A percentile compares a stretch with the other conserved stretches of the same genome.
Evolutionary conservation across 2,888 invertebrate genomes (phyloP).

Genomic region (Griposia aprilina): DNA sequence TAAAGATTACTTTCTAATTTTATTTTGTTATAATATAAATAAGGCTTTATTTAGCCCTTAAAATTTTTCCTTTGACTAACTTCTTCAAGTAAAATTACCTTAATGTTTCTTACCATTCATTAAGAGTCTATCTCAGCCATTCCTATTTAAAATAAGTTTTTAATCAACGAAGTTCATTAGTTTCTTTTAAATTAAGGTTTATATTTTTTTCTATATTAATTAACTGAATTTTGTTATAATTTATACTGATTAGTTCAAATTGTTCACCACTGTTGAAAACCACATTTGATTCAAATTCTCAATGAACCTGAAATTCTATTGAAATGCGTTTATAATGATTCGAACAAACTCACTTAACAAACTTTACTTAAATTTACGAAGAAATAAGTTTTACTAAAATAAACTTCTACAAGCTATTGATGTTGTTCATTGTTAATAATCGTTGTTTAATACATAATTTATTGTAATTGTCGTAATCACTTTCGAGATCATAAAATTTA

Average conservation of each 20-base stretch:
- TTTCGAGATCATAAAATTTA: not conserved
- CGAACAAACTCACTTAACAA: not conserved
- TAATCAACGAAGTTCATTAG: conserved; percentile 64
- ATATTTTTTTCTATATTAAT: conserved; percentile 44
- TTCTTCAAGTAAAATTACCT: not conserved
- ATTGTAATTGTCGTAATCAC: not conserved
- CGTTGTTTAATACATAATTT: not conserved
- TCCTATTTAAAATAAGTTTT: conserved; percentile 55
- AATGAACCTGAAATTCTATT: not conserved
- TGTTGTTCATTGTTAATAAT: not conserved
- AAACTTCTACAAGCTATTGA: too few relatives aligned
- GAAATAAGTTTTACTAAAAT: too few relatives aligned
- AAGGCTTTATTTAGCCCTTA: not conserved
- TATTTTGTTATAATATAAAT: not conserved
- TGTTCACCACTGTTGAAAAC: conserved; percentile 41
- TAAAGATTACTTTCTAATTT: not conserved
- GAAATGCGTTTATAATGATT: not conserved
- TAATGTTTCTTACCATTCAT: not conserved
- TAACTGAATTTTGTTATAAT: conserved; percentile 36
- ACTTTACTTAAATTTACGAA: too few relatives aligned
- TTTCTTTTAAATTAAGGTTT: conserved; percentile 53
- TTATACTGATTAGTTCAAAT: conserved; percentile 63
- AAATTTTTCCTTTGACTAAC: not conserved
- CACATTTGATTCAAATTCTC: conserved; percentile 27
- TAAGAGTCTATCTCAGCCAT: conserved; percentile 57